phyloP scores from a whole-genome alignment of 2,797 vertebrate species.

The Lepilemur ruficaudatus region DNA sequence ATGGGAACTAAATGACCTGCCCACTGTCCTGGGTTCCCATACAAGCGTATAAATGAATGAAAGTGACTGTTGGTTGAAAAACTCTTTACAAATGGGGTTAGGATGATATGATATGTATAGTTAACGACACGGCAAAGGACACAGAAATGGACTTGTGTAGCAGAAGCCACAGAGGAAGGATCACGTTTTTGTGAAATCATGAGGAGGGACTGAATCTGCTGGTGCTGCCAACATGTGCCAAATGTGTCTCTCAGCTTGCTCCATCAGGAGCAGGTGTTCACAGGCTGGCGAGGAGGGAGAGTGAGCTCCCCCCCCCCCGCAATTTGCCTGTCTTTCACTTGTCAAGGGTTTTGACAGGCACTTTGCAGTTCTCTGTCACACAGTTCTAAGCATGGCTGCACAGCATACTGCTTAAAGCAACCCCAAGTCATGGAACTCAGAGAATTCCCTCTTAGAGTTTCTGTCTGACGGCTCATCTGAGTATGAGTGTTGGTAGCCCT shows the following conservation, averaged over 20 bases:
- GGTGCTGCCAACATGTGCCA: conserved; percentile 17
- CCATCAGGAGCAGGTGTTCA: conserved; percentile 61
- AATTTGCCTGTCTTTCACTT: conserved; percentile 63
- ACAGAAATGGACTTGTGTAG: not conserved
- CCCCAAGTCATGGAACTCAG: conserved; percentile 25
- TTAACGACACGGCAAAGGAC: not conserved
- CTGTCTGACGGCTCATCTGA: not conserved
- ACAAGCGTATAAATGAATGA: not conserved
- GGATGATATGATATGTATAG: not conserved
- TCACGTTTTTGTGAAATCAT: not conserved
- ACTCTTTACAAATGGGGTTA: not conserved
- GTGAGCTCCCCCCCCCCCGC: not conserved
- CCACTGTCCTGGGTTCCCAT: not conserved
- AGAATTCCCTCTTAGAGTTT: conserved; percentile 13
- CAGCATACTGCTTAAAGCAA: not conserved
- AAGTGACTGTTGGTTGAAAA: not conserved
- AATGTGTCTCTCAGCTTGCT: conserved; percentile 45
- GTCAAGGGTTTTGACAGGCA: conserved; percentile 59
- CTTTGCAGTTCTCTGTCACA: conserved; percentile 64
- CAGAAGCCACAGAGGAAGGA: not conserved
- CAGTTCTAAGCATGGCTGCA: conserved; percentile 51
- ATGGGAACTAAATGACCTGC: not conserved
- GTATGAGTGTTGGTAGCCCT: not conserved
- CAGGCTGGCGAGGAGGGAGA: not conserved
- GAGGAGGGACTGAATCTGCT: not conserved